Evolutionary conservation across 2,888 invertebrate species (phyloP).

Genomic region (Chelonus formosanus): DNA sequence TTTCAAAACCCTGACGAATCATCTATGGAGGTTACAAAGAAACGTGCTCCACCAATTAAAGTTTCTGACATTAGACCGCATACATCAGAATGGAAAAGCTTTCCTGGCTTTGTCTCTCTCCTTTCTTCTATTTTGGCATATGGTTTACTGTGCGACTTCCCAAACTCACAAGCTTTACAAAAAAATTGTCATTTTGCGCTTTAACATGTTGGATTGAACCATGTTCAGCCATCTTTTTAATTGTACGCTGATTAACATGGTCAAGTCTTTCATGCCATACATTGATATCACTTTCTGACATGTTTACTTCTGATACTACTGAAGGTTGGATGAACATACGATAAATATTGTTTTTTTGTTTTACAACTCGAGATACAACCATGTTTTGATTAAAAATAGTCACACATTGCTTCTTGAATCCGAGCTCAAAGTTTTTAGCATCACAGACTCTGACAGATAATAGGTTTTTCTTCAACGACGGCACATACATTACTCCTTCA

Average conservation of each 20-base stretch:
- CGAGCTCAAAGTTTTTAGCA: background rate
- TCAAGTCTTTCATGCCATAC: background rate
- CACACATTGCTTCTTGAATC: background rate
- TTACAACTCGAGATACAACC: constrained; percentile 28
- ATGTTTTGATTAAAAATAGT: constrained; percentile 27
- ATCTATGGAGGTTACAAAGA: constrained; percentile 39
- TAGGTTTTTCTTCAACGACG: background rate
- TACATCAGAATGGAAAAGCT: constrained; percentile 34
- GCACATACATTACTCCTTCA: constrained; percentile 35
- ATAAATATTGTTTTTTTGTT: constrained; percentile 34
- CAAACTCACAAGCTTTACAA: constrained; percentile 1
- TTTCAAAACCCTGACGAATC: constrained; percentile 34
- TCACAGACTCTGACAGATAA: constrained; percentile 7
- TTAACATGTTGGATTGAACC: background rate
- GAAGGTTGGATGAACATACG: constrained; percentile 29
- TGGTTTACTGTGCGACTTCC: background rate
- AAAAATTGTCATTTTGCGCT: background rate
- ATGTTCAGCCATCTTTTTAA: background rate
- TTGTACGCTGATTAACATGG: background rate
- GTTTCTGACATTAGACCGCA: constrained; percentile 37
- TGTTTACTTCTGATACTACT: background rate
- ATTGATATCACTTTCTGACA: background rate
- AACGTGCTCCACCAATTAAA: constrained; percentile 35
- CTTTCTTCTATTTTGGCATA: background rate
- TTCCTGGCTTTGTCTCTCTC: background rate